Evolutionary conservation across 1,140 invertebrate genomes (phyloP), one percentile per base, ranked within the genome.

Genomic region (Heliconius hewitsoni): DNA sequence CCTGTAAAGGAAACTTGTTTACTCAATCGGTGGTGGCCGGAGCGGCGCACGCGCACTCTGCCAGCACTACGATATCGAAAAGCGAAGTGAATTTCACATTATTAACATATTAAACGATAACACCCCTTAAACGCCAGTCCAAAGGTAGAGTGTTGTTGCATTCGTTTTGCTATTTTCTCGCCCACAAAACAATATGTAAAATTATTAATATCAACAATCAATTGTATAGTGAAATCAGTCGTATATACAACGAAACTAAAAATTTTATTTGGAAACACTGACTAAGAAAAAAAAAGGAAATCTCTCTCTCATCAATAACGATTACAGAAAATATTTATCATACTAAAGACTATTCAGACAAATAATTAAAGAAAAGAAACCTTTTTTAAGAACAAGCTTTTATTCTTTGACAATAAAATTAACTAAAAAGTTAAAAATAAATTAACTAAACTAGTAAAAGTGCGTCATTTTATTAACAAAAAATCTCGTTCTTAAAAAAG

Each of bases 1-100:
- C 74, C 71, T 76, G 60, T 76, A 74, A 70, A 72, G 78, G 73
- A 76, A 84, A 82, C 79, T 71, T 73, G 83, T 83, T 84, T 84
- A 84, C 82, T 83, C 79, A 57, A 80, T 78, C 73, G 76, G 74
- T 76, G 78, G 71, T 73, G 74, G 19, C 52, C 23, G 23, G 23
- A 57, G 60, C 75, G 71, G 78, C 78, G 82, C 78, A 79, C 80
- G 78, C 82, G 80, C 83, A 83, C 52, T 71, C 52, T 60, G 71
- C n/a, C 19, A 60, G 74, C 27, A 76, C 52, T 39, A 19, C 77
- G 39, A 37, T 70, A 71, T 84, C 66, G 73, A 77, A 46, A 80
- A 73, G 34, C 76, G 77, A 23, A 82, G 77, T 80, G 16, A 57
- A 76, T 77, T 80, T 75, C 18, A 73, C 57, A 82, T 72, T 34